Base-by-base conservation (phyloP, 2,888 invertebrate genomes). In the Urechis unicinctus region DNA sequence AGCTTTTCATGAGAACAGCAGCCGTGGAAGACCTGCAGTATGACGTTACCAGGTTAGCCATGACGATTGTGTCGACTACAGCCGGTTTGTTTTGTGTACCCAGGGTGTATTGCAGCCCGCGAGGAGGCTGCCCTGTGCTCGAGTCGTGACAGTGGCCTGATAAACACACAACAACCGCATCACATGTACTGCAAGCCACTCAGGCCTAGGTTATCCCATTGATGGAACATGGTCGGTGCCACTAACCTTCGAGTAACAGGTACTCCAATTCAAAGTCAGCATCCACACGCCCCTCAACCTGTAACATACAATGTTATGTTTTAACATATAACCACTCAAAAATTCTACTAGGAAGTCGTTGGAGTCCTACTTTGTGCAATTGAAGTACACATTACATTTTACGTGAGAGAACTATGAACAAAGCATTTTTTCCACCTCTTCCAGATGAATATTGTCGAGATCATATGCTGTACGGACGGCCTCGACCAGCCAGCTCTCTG, bases 211-310 rank as follows among this genome's bases (percentile, higher is more conserved):
- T 46, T 59, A 56, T 22, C 58, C 58, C 0, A 86, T 83, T 3
- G 88, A 85, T 44, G 80, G 75, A 79, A 97, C 97, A 81, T 94
- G 95, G 73, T n/a, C n/a, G n/a, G n/a, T n/a, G n/a, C n/a, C 98
- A 98, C 78, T 98, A 97, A 0, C 82, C 95, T 80, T 98, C 98
- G 48, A 98, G 81, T 1, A 98, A 80, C 5, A 98, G 80, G 79
- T 96, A 89, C 74, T 97, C 96, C 68, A 98, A 79, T 76, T 97
- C 96, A 79, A 92, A 98, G 78, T 94, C 91, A 69, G 96, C 96
- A 73, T 70, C 80, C 67, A 81, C 78, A 41, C 77, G 77, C 21
- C 47, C 47, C 17, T 74, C 69, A 2, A 73, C 74, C 77, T 78
- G 64, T 17, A 63, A 49, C 47, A 25, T 21, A 41, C 0, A 48